phyloP scores from a whole-genome alignment of 2,113 vertebrate genomes.

The Scatophagus argus region DNA sequence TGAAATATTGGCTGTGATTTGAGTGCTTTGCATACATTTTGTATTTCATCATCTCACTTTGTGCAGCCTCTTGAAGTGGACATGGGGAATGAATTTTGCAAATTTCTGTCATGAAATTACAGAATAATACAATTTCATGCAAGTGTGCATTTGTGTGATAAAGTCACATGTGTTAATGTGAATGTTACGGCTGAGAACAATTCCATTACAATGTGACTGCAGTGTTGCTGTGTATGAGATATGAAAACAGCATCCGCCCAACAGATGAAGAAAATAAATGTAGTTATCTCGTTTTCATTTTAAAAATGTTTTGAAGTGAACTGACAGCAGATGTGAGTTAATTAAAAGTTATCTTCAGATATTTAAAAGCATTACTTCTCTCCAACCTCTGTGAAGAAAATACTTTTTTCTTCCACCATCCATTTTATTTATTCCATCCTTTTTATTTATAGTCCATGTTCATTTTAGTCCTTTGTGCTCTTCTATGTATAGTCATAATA shows the following conservation, averaged over 20 bases:
- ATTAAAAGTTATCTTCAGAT: background rate
- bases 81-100: conserved; percentile 6
- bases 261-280: background rate
- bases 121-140: conserved; percentile 16
- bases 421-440: too few relatives aligned
- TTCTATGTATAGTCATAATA: conserved; percentile 10
- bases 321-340: background rate
- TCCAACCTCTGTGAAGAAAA: background rate
- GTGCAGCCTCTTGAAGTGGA: background rate
- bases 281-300: background rate
- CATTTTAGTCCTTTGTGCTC: background rate
- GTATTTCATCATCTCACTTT: conserved; percentile 45
- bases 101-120: conserved; percentile 44
- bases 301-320: background rate
- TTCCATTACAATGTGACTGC: background rate
- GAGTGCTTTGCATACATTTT: conserved; percentile 24
- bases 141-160: conserved; percentile 21
- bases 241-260: background rate
- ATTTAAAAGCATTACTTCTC: background rate
- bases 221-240: background rate
- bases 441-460: background rate
- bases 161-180: conserved; percentile 40
- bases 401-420: background rate
- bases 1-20: conserved; percentile 29
- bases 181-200: conserved; percentile 18